These are phyloP conservation scores for Petrocephalus sullivani DNA, from an alignment of 2,797 vertebrate genomes.

Conservation along the genomic window DNA sequence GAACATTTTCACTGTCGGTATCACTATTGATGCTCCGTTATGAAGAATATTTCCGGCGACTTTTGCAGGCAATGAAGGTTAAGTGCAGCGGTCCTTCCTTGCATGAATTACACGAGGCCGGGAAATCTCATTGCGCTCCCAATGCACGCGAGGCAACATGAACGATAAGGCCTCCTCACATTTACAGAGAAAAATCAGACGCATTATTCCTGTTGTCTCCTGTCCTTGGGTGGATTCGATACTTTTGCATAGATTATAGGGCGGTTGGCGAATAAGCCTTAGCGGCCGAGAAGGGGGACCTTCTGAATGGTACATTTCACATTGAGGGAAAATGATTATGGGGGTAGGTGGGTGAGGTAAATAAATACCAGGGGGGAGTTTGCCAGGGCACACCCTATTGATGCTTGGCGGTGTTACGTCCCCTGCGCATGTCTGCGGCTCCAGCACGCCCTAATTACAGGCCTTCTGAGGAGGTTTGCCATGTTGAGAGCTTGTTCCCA, in stretches of 20 bases:
- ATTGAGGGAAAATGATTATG: slow-evolving; percentile 37
- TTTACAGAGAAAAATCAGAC: not conserved
- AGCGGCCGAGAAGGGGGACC: not conserved
- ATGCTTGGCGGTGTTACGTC: slow-evolving; percentile 30
- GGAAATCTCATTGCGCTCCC: not conserved
- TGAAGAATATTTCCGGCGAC: not conserved
- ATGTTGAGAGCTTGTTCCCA: slow-evolving; percentile 4
- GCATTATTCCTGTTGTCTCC: not conserved
- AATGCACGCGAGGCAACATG: not conserved
- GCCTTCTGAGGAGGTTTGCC: slow-evolving; percentile 14
- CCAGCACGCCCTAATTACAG: slow-evolving; percentile 37
- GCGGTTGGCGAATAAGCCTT: not conserved
- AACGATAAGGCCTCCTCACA: not conserved
- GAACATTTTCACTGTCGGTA: not conserved
- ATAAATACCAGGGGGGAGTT: slow-evolving; percentile 30
- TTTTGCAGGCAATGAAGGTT: not conserved
- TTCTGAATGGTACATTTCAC: slow-evolving; percentile 19
- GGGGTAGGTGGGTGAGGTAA: slow-evolving; percentile 18
- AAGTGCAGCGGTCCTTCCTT: not conserved
- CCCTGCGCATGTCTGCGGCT: slow-evolving; percentile 25
- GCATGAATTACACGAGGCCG: not conserved
- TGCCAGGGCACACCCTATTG: slow-evolving; percentile 34
- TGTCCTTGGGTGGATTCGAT: not conserved
- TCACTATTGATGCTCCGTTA: not conserved
- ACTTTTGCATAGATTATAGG: not conserved